Evolutionary conservation across 2,888 invertebrate species (phyloP).

Genomic region (Margaritifera margaritifera): DNA sequence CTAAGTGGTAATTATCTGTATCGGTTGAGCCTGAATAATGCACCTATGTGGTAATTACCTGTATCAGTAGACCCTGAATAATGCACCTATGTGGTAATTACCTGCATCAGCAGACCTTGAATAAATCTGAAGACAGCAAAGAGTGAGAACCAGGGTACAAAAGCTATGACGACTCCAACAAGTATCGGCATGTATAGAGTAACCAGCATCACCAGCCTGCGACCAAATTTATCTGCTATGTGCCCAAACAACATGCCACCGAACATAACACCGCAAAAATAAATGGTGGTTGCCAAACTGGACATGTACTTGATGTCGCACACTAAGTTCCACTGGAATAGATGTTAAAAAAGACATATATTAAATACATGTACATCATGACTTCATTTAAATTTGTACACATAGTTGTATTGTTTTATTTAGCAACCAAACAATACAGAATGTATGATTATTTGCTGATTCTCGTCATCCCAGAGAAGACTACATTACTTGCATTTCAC

Average conservation of each 20-base stretch:
- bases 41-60: too few species aligned
- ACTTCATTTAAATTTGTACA: too few species aligned
- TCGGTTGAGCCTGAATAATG: too few species aligned
- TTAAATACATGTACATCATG: neutral
- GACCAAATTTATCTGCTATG: conserved; percentile 62
- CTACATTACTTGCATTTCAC: too few species aligned
- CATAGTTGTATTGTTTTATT: too few species aligned
- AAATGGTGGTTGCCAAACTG: conserved; percentile 63
- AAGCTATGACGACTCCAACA: conserved; percentile 54
- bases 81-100: conserved; percentile 18
- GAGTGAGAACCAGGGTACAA: conserved; percentile 45
- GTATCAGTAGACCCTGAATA: too few species aligned
- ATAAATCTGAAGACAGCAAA: conserved; percentile 60
- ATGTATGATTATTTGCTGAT: too few species aligned
- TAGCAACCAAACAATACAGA: too few species aligned
- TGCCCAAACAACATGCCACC: conserved; percentile 65
- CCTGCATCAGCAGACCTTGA: conserved; percentile 63
- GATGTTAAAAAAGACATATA: neutral
- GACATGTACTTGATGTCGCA: conserved; percentile 51
- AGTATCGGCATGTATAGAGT: conserved; percentile 51
- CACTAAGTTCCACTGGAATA: conserved; percentile 63
- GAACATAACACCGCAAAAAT: conserved; percentile 66
- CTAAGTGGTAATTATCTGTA: too few species aligned
- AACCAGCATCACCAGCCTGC: conserved; percentile 57
- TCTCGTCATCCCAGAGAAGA: too few species aligned